Percentiles rank a stretch among this genome's conserved stretches.
phyloP scores from a whole-genome alignment of 2,888 invertebrate species.

The Latheticus oryzae region DNA sequence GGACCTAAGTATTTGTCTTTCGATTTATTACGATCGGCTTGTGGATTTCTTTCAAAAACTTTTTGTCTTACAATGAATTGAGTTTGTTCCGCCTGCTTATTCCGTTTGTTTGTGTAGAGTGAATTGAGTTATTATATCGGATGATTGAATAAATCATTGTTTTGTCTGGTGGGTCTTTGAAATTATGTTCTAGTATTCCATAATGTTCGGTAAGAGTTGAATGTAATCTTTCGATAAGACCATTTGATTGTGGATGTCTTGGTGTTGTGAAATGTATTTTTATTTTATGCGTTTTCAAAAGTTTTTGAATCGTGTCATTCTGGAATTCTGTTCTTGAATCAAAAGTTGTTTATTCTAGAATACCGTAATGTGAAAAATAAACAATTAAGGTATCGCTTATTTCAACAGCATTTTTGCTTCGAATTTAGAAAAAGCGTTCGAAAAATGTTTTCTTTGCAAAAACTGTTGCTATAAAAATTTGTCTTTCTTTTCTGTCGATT shows the following conservation, averaged over 20 bases:
- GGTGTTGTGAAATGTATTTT: not conserved
- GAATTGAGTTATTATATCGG: slow-evolving; percentile 1
- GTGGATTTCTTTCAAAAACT: no score
- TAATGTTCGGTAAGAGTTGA: slow-evolving; percentile 2
- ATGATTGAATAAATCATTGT: slow-evolving; percentile 3
- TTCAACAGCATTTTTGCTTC: no score
- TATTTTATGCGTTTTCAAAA: slow-evolving; percentile 1
- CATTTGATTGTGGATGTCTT: slow-evolving; percentile 5
- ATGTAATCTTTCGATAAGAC: not conserved
- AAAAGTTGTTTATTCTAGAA: slow-evolving; percentile 1
- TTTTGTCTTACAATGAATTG: no score
- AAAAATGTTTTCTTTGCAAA: no score
- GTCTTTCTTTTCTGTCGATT: no score
- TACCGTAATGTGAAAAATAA: slow-evolving; percentile 1
- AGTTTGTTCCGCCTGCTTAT: no score
- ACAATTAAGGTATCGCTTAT: no score
- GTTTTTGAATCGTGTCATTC: not conserved
- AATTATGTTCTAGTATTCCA: not conserved
- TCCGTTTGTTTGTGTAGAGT: no score
- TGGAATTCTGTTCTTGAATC: slow-evolving; percentile 1
- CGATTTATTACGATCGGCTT: slow-evolving; percentile 1
- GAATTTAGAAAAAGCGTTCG: no score
- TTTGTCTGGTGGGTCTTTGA: slow-evolving; percentile 2
- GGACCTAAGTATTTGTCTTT: slow-evolving; percentile 1
- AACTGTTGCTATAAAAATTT: no score